Conservation (phyloP, 1,140 invertebrate genomes). For the Zaprionus ornatus region DNA sequence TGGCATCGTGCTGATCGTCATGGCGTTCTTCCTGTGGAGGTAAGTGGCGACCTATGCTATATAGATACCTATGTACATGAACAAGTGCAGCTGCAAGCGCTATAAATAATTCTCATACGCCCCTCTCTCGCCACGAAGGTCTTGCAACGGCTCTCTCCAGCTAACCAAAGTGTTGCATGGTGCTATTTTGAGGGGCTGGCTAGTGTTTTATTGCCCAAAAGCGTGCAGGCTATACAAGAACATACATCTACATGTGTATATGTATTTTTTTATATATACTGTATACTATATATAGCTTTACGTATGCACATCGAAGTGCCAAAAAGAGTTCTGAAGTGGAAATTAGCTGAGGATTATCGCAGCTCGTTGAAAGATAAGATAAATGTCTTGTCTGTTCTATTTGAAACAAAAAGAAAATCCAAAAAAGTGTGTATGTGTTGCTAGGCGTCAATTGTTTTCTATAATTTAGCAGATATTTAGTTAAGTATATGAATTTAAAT, state of each 20-base stretch:
- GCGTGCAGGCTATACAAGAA: not conserved
- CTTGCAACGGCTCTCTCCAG: not conserved
- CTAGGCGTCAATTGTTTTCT: no score
- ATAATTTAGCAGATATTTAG: no score
- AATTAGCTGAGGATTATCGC: not conserved
- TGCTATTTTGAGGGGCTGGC: not conserved
- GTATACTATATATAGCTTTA: not conserved
- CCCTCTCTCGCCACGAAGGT: not conserved
- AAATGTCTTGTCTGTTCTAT: not conserved
- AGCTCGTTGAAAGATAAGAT: not conserved
- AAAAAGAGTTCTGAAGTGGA: not conserved
- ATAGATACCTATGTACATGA: not conserved
- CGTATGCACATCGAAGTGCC: not conserved
- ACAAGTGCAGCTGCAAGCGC: constrained; percentile 45
- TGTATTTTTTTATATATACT: not conserved
- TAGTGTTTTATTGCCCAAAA: not conserved
- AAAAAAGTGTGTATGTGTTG: no score
- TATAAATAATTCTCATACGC: not conserved
- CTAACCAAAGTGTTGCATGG: not conserved
- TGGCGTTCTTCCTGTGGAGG: constrained; percentile 91
- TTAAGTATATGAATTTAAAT: no score
- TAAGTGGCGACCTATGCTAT: constrained; percentile 84
- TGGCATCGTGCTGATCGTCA: constrained; percentile 88
- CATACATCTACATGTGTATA: not conserved
- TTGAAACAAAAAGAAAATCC: not conserved